Evolutionary conservation across 2,797 vertebrate species (phyloP).

Genomic region (Tangara arthus): DNA sequence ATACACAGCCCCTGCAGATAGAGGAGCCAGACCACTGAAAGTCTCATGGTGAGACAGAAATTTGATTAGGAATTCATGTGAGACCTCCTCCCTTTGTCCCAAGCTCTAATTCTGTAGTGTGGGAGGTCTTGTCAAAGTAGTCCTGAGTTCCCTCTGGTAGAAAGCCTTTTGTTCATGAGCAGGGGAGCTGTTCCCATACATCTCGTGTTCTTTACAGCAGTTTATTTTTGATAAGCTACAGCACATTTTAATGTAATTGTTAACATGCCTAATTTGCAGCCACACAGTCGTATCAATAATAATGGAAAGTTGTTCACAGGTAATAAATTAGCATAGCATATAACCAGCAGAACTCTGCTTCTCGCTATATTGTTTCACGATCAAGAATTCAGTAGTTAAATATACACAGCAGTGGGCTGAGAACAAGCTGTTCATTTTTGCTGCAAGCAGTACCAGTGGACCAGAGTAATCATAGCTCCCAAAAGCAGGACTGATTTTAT

Average conservation of each 20-base stretch:
- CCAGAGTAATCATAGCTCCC: slow-evolving; percentile 58
- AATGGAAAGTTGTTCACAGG: slow-evolving; percentile 57
- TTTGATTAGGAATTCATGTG: neutral
- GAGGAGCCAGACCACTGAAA: neutral
- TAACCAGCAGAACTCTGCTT: neutral
- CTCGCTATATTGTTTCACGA: slow-evolving; percentile 32
- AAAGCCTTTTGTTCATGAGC: neutral
- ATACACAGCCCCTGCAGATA: neutral
- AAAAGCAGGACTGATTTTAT: slow-evolving; percentile 51
- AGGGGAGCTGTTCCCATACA: neutral
- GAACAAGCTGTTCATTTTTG: slow-evolving; percentile 69
- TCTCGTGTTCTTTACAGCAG: neutral
- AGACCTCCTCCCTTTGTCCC: neutral
- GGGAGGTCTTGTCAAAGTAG: neutral
- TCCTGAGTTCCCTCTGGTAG: neutral
- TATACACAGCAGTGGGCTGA: slow-evolving; percentile 63
- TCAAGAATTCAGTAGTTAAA: slow-evolving; percentile 65
- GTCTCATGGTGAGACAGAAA: neutral
- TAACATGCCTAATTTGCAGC: slow-evolving; percentile 37
- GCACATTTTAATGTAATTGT: slow-evolving; percentile 10
- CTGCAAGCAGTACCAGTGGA: slow-evolving; percentile 51
- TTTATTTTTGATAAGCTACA: slow-evolving; percentile 24
- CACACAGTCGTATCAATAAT: slow-evolving; percentile 23
- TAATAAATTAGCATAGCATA: slow-evolving; percentile 57
- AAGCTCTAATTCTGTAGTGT: neutral